A percentile compares a stretch with the other conserved stretches of the same genome.
These are phyloP conservation scores for Candidula unifasciata DNA, from an alignment of 2,888 invertebrate genomes.

Conservation along the genomic window DNA sequence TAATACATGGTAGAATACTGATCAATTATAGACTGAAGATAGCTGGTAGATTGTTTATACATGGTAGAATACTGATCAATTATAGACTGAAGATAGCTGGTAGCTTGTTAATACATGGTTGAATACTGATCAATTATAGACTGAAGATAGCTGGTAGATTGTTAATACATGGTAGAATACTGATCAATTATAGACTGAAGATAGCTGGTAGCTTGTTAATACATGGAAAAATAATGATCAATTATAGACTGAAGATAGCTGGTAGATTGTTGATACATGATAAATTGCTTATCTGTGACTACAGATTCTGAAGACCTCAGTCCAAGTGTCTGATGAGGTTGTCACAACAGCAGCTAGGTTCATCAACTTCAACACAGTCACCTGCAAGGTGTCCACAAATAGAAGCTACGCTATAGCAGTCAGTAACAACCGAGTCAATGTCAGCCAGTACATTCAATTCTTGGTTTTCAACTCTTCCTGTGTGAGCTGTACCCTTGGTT, in stretches of 20 bases:
- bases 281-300: neutral
- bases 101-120: too few species aligned
- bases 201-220: too few species aligned
- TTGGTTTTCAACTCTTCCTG: slow-evolving; percentile 54
- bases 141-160: too few species aligned
- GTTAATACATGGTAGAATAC: too few species aligned
- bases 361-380: slow-evolving; percentile 56
- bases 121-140: too few species aligned
- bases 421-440: slow-evolving; percentile 53
- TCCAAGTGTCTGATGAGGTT: slow-evolving; percentile 37
- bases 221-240: too few species aligned
- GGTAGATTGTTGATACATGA: neutral
- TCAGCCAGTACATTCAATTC: slow-evolving; percentile 49
- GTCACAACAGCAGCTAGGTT: slow-evolving; percentile 50
- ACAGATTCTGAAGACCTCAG: slow-evolving; percentile 37
- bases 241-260: too few species aligned
- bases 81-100: too few species aligned
- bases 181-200: too few species aligned
- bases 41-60: too few species aligned
- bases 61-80: too few species aligned
- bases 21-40: neutral
- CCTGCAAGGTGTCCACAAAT: slow-evolving; percentile 42
- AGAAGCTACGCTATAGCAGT: slow-evolving; percentile 54
- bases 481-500: slow-evolving; percentile 41
- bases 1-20: too few species aligned